Evolutionary conservation across 2,113 vertebrate genomes (phyloP).

Genomic region (Indri indri): DNA sequence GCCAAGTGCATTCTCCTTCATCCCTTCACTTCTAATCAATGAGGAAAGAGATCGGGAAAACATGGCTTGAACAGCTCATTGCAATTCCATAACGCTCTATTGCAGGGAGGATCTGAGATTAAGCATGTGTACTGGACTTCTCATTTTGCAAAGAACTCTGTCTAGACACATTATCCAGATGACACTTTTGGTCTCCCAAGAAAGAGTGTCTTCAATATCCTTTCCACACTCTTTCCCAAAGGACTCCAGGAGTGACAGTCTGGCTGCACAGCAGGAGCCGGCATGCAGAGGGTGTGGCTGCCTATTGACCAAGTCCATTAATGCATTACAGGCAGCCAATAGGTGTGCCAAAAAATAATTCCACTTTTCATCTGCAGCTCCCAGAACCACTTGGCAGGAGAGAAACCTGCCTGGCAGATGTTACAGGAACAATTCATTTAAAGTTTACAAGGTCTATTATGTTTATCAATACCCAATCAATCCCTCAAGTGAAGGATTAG

Average conservation of each 20-base stretch:
- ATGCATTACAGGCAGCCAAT: not conserved
- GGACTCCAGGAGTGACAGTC: not conserved
- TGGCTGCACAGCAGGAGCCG: not conserved
- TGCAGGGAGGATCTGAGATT: not conserved
- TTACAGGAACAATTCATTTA: not conserved
- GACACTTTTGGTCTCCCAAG: not conserved
- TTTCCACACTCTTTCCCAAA: not conserved
- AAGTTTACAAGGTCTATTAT: not conserved
- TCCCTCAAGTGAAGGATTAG: not conserved
- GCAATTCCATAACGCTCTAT: not conserved
- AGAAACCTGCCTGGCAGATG: not conserved
- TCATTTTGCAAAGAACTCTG: not conserved
- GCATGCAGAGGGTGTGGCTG: not conserved
- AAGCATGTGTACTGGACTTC: not conserved
- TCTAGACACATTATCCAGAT: not conserved
- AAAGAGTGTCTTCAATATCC: not conserved
- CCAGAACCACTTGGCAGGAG: not conserved
- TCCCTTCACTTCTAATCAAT: not conserved
- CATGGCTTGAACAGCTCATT: not conserved
- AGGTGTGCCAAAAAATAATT: constrained; percentile 14
- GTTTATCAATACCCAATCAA: not conserved
- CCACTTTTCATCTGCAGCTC: not conserved
- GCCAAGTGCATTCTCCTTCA: not conserved
- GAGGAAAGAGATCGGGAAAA: not conserved
- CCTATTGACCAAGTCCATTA: not conserved